phyloP scores from a whole-genome alignment of 1,140 invertebrate genomes.

The Protaetia brevitarsis region DNA sequence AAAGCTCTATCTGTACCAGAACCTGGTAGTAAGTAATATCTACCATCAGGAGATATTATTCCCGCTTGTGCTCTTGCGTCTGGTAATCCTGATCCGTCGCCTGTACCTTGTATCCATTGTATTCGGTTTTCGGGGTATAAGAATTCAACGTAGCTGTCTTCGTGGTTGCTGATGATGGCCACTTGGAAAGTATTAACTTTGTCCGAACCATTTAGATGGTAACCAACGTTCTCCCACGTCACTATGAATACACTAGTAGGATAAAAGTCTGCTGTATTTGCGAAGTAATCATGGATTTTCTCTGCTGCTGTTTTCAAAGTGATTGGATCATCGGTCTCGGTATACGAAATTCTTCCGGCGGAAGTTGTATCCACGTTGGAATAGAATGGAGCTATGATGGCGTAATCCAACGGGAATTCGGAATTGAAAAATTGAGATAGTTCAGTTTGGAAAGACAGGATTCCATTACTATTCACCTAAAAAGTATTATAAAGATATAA shows the following conservation, averaged over 20 bases:
- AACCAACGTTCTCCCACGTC: conserved; percentile 71
- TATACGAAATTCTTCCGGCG: conserved; percentile 73
- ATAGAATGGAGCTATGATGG: conserved; percentile 87
- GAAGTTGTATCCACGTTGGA: conserved; percentile 82
- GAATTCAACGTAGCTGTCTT: conserved; percentile 78
- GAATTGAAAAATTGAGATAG: conserved; percentile 82
- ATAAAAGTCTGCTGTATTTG: conserved; percentile 63
- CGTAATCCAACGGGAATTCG: conserved; percentile 86
- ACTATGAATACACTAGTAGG: conserved; percentile 59
- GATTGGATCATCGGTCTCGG: conserved; percentile 66
- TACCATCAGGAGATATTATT: conserved; percentile 79
- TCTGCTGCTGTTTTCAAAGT: conserved; percentile 64
- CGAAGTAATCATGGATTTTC: conserved; percentile 69
- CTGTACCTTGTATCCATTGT: conserved; percentile 82
- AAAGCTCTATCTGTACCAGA: conserved; percentile 85
- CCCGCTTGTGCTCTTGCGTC: conserved; percentile 90
- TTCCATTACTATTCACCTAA: conserved; percentile 88
- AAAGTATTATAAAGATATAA: background rate
- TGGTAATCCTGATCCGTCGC: conserved; percentile 61
- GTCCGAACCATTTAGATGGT: conserved; percentile 51
- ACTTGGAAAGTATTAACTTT: conserved; percentile 74
- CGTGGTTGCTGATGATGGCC: conserved; percentile 77
- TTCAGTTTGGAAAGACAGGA: conserved; percentile 85
- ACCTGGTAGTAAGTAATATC: conserved; percentile 67
- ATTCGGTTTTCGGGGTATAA: conserved; percentile 84